Evolutionary conservation across 2,888 invertebrate species (phyloP).

Genomic region (Sphaerophoria taeniata): DNA sequence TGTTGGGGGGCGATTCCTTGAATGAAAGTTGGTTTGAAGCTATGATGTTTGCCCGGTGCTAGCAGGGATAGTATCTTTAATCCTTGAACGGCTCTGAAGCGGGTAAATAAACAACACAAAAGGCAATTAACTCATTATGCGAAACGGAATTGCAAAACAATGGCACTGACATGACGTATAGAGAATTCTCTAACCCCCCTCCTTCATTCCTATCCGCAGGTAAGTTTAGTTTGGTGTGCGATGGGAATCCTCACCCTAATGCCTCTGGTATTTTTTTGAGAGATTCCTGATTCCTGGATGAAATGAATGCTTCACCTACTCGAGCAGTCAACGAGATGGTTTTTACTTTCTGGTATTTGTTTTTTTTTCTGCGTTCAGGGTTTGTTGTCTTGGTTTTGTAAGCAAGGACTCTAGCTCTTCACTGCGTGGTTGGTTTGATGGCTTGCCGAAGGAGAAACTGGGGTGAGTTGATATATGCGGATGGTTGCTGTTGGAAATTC

Average conservation of each 20-base stretch:
- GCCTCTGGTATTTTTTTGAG: not conserved
- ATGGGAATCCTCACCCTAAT: not conserved
- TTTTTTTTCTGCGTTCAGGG: not conserved
- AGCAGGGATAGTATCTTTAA: constrained; percentile 65
- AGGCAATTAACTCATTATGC: constrained; percentile 74
- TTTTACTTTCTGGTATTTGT: not conserved
- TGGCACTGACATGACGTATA: constrained; percentile 20
- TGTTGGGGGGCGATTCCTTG: constrained; percentile 5
- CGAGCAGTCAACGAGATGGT: constrained; percentile 46
- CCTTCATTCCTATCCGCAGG: not conserved
- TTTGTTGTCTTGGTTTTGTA: constrained; percentile 1
- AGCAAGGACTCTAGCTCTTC: constrained; percentile 29
- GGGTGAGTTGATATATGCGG: not conserved
- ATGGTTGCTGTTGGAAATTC: constrained; percentile 20
- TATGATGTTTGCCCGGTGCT: constrained; percentile 39
- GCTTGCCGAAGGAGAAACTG: not conserved
- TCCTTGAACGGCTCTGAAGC: constrained; percentile 69
- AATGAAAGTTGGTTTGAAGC: constrained; percentile 12
- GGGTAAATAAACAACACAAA: constrained; percentile 68
- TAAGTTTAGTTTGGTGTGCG: not conserved
- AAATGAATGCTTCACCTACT: constrained; percentile 18
- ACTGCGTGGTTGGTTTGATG: constrained; percentile 2
- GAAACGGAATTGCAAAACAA: constrained; percentile 71
- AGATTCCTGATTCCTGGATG: not conserved
- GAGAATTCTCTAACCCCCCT: too few species aligned